A percentile compares a stretch with the other conserved stretches of the same genome.
Conservation (phyloP, 2,113 vertebrate genomes). For the Lonchura striata region DNA sequence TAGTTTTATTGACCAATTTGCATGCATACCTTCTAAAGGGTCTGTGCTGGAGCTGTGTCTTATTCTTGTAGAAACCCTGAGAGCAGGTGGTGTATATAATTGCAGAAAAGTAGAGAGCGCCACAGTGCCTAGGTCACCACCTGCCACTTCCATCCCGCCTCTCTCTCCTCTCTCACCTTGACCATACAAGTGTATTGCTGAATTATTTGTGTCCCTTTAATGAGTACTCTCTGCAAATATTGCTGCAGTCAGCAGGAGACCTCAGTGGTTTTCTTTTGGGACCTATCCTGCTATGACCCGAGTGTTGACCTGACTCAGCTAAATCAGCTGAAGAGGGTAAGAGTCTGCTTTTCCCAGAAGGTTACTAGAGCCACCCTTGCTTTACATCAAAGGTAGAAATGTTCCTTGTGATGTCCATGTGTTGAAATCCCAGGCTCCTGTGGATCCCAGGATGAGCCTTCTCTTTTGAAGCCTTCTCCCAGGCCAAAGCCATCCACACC, state of each 20-base stretch:
- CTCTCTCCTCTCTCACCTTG: not conserved
- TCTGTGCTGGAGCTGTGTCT: not conserved
- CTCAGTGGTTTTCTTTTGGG: not conserved
- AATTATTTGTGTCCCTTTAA: not conserved
- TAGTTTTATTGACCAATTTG: not conserved
- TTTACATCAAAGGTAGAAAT: not conserved
- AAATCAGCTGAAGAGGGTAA: not conserved
- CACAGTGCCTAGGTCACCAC: not conserved
- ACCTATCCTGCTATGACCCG: not conserved
- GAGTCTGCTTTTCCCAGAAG: not conserved
- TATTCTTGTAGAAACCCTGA: not conserved
- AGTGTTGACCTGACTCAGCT: not conserved
- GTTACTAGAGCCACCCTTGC: not conserved
- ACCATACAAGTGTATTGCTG: fast-evolving
- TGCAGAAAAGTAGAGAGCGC: not conserved
- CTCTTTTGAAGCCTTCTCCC: not conserved
- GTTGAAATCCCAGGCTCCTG: not conserved
- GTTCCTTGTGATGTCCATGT: not conserved
- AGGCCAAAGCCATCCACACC: not conserved
- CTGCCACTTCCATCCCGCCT: not conserved
- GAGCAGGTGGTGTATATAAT: not conserved
- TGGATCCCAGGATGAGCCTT: not conserved
- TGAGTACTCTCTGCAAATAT: not conserved
- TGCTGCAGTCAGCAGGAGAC: not conserved
- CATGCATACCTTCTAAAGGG: not conserved